These are phyloP conservation scores for Drosophila pallidifrons DNA, from an alignment of 1,140 invertebrate genomes.

Conservation along the genomic window DNA sequence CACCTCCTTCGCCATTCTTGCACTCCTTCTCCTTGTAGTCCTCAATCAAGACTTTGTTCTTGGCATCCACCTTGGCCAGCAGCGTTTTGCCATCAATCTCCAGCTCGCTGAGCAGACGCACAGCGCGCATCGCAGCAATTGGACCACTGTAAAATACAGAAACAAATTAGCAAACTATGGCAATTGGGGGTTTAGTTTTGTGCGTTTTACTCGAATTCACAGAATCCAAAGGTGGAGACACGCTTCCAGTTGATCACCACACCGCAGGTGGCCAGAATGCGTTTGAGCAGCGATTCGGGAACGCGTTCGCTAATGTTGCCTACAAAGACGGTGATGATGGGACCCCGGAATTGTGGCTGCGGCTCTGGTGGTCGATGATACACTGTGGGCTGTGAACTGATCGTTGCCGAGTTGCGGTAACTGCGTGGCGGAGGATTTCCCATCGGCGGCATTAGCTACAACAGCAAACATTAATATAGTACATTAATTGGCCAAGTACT, in stretches of 20 bases:
- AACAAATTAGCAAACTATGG: background rate
- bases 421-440: slow-evolving; percentile 83
- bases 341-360: slow-evolving; percentile 87
- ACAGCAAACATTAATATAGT: background rate
- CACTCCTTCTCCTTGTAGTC: slow-evolving; percentile 92
- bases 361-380: slow-evolving; percentile 81
- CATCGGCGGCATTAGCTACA: slow-evolving; percentile 86
- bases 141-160: slow-evolving; percentile 90
- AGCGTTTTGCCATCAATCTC: slow-evolving; percentile 97
- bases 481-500: too few relatives aligned
- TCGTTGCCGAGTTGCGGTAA: slow-evolving; percentile 84
- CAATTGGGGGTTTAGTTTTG: slow-evolving; percentile 2
- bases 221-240: slow-evolving; percentile 99
- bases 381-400: slow-evolving; percentile 80
- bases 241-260: slow-evolving; percentile 98
- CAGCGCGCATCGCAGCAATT: slow-evolving; percentile 96
- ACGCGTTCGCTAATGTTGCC: slow-evolving; percentile 99
- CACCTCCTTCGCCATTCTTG: slow-evolving; percentile 71
- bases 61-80: slow-evolving; percentile 98
- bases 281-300: slow-evolving; percentile 97
- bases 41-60: slow-evolving; percentile 97
- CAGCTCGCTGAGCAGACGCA: slow-evolving; percentile 96
- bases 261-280: slow-evolving; percentile 96
- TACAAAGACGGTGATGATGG: slow-evolving; percentile 98
- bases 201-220: slow-evolving; percentile 89